These are phyloP conservation scores for Apteryx mantelli DNA, from an alignment of 2,113 vertebrate species.

Conservation along the genomic window DNA sequence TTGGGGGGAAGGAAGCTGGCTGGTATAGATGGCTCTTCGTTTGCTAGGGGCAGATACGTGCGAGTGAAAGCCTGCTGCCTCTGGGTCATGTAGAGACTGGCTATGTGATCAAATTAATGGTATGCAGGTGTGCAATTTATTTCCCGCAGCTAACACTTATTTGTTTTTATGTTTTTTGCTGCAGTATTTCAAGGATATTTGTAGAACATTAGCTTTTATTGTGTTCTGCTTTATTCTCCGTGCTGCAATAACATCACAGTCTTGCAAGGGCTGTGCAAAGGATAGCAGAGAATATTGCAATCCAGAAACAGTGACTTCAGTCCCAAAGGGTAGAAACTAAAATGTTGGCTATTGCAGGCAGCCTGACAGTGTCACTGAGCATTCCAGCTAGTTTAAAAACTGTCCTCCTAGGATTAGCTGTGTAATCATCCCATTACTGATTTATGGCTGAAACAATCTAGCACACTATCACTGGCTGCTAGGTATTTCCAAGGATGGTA, in stretches of 20 bases:
- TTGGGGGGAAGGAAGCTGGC: neutral
- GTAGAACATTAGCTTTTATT: neutral
- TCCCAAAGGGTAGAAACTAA: neutral
- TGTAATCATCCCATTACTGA: neutral
- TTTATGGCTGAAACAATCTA: neutral
- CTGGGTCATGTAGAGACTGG: neutral
- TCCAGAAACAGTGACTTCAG: neutral
- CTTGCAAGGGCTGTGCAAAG: neutral
- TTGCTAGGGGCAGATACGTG: neutral
- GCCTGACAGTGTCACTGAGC: rapidly evolving
- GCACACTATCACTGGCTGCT: neutral
- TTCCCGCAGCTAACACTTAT: rapidly evolving
- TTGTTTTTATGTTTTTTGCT: neutral
- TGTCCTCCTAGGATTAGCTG: neutral
- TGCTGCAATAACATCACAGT: neutral
- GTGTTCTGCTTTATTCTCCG: neutral
- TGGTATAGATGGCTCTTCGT: neutral
- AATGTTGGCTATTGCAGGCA: neutral
- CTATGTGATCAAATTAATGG: neutral
- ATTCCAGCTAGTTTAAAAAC: neutral
- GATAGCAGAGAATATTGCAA: neutral
- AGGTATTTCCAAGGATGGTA: neutral
- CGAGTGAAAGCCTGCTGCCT: neutral
- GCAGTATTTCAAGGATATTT: neutral
- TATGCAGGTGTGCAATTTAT: rapidly evolving